phyloP scores from a whole-genome alignment of 2,797 vertebrate species.

The Anabacerthia variegaticeps region DNA sequence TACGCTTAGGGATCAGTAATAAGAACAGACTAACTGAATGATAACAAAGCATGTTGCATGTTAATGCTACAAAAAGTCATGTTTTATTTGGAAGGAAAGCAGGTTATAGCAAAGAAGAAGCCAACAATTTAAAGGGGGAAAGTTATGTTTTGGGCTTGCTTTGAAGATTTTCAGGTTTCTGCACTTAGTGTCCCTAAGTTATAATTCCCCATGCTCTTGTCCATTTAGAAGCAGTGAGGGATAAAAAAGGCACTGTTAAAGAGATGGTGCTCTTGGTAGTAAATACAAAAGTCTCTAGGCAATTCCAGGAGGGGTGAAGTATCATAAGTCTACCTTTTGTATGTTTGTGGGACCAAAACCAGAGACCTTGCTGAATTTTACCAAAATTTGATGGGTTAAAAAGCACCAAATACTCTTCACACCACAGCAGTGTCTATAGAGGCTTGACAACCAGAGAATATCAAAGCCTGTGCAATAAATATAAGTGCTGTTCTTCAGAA shows the following conservation, averaged over 20 bases:
- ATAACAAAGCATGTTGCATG: background rate
- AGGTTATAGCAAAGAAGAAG: background rate
- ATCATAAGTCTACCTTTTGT: background rate
- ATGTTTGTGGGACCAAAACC: background rate
- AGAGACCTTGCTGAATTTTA: background rate
- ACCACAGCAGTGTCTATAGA: rapidly evolving
- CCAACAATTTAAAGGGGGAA: background rate
- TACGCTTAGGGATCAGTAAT: background rate
- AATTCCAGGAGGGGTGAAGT: background rate
- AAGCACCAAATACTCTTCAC: background rate
- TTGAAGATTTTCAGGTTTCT: background rate
- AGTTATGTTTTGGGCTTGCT: background rate
- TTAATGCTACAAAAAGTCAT: background rate
- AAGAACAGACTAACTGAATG: background rate
- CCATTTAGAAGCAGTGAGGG: background rate
- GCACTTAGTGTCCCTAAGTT: background rate
- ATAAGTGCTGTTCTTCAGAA: background rate
- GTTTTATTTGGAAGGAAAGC: background rate
- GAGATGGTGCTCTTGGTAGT: background rate
- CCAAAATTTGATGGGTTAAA: background rate
- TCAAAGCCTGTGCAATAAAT: background rate
- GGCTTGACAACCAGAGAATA: background rate
- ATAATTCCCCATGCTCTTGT: background rate
- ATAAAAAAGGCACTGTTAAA: background rate
- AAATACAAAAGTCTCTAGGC: background rate